A percentile compares a stretch with the other conserved stretches of the same genome.
Conservation (phyloP, 2,888 invertebrate species). For the Aleiodes alternator region DNA sequence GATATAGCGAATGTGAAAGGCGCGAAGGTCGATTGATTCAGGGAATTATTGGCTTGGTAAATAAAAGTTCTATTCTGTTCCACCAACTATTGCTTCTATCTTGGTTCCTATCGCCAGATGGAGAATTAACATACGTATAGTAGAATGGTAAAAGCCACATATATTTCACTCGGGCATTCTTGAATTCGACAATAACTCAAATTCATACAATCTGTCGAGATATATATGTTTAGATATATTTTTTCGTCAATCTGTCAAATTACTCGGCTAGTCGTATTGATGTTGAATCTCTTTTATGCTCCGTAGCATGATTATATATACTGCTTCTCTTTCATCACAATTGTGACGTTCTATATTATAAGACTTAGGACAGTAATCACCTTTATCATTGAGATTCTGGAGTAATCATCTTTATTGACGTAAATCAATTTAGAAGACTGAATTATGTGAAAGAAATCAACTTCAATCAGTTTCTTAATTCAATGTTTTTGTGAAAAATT, state of each 20-base stretch:
- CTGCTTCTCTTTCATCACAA: too few species aligned
- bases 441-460: too few species aligned
- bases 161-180: constrained; percentile 44
- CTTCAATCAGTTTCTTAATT: not conserved
- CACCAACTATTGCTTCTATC: constrained; percentile 41
- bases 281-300: not conserved
- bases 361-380: too few species aligned
- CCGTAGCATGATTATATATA: too few species aligned
- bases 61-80: constrained; percentile 34
- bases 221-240: not conserved
- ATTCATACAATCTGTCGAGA: constrained; percentile 22
- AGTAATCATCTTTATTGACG: too few species aligned
- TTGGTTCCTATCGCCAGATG: constrained; percentile 59
- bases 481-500: not conserved
- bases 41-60: constrained; percentile 52
- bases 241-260: constrained; percentile 33
- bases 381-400: too few species aligned
- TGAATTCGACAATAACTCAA: constrained; percentile 29
- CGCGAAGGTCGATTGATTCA: constrained; percentile 51
- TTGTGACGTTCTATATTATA: too few species aligned
- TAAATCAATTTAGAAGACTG: too few species aligned
- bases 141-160: constrained; percentile 37
- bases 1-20: constrained; percentile 47
- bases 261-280: constrained; percentile 46
- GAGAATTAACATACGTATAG: constrained; percentile 66